Evolutionary conservation across 2,797 vertebrate genomes (phyloP).

Genomic region (Chanos chanos): DNA sequence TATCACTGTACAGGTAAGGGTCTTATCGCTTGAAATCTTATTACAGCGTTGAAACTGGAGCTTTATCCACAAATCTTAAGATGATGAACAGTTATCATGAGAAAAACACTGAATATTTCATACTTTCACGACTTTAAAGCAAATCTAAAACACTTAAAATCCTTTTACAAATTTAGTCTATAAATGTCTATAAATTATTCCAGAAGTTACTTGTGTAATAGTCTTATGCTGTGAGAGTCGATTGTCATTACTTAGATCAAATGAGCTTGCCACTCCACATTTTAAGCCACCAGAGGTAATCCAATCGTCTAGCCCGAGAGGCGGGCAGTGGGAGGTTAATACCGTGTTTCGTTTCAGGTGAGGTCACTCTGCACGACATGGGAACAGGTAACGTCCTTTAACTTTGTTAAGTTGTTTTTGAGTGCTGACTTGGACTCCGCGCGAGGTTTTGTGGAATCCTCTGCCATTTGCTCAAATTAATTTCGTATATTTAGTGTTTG

Average conservation of each 20-base stretch:
- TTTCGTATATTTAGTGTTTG: too few species aligned
- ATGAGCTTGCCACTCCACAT: slow-evolving; percentile 49
- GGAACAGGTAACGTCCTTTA: slow-evolving; percentile 58
- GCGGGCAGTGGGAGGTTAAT: slow-evolving; percentile 41
- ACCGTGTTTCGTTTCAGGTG: slow-evolving; percentile 40
- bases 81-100: too few species aligned
- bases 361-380: slow-evolving; percentile 52
- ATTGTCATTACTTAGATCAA: slow-evolving; percentile 53
- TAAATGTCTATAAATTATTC: not conserved
- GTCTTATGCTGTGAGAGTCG: slow-evolving; percentile 52
- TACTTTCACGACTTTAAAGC: too few species aligned
- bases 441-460: too few species aligned
- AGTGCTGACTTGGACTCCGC: not conserved
- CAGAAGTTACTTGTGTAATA: slow-evolving; percentile 49
- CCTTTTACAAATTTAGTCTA: too few species aligned
- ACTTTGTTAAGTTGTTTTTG: slow-evolving; percentile 23
- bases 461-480: too few species aligned
- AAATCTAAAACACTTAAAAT: too few species aligned
- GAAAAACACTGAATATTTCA: too few species aligned
- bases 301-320: slow-evolving; percentile 49
- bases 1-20: too few species aligned
- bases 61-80: too few species aligned
- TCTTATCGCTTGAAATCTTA: too few species aligned
- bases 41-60: too few species aligned
- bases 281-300: slow-evolving; percentile 43